These are phyloP conservation scores for Marasmarcha lunaedactyla DNA, from an alignment of 2,888 invertebrate genomes.

Conservation along the genomic window DNA sequence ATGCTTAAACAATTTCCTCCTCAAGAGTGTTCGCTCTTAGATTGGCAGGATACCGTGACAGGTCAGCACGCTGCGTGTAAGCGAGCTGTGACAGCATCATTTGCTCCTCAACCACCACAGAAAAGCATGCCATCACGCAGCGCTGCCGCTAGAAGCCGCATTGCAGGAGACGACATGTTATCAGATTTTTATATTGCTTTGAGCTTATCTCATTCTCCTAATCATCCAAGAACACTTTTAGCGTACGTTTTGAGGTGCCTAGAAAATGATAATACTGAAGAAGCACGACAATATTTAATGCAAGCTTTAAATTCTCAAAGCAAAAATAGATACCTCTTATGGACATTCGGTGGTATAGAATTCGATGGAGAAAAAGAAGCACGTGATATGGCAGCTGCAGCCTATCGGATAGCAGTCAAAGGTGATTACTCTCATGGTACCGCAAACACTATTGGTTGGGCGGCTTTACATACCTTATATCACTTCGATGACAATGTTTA, in stretches of 20 bases:
- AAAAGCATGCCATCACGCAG: conserved; percentile 21
- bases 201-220: conserved; percentile 25
- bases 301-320: conserved; percentile 32
- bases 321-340: conserved; percentile 44
- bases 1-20: conserved; percentile 50
- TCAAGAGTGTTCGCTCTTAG: conserved; percentile 31
- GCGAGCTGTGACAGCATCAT: conserved; percentile 50
- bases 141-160: conserved; percentile 37
- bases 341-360: conserved; percentile 43
- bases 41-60: conserved; percentile 49
- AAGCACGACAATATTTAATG: conserved; percentile 33
- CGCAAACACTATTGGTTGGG: conserved; percentile 52
- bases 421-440: conserved; percentile 47
- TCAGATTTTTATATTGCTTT: conserved; percentile 29
- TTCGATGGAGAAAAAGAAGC: conserved; percentile 32
- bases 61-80: conserved; percentile 47
- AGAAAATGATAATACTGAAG: conserved; percentile 31
- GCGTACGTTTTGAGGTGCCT: conserved; percentile 40
- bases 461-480: conserved; percentile 44
- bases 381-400: conserved; percentile 30
- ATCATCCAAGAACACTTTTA: conserved; percentile 36
- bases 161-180: conserved; percentile 37
- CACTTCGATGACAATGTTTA: conserved; percentile 30
- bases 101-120: conserved; percentile 44
- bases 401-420: conserved; percentile 46